Evolutionary conservation across 2,797 vertebrate species (phyloP), one percentile per base, ranked within the genome.

Genomic region (Gadopsis bispinosus): DNA sequence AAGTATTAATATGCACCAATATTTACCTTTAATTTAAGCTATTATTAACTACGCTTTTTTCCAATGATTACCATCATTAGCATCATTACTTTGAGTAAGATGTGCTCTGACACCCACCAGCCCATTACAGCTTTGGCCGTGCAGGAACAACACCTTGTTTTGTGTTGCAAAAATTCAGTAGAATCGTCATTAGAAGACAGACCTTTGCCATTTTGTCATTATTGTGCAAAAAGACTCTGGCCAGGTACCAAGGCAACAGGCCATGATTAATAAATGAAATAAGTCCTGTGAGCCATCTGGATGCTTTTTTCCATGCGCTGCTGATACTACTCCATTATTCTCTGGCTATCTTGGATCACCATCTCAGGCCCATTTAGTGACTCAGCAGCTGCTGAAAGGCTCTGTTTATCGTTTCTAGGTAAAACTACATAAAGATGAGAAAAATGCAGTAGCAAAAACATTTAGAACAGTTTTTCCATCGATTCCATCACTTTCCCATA

Each of bases 271-370:
- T 88, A 76, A 48, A 90, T 88, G 55, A 74, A 93, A 90, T 72
- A 77, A 79, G 75, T 71, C 77, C 37, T 26, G 69, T 72, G 83
- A 81, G 80, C 92, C 93, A 94, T 94, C 93, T 93, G 94, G 86
- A 73, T 86, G n/a, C 72, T 74, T 81, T 87, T 83, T 85, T 84
- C 81, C 81, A 83, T 87, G 56, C 61, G 70, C 83, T 78, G 33
- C 67, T 39, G 51, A 70, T 69, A 69, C 64, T 64, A 4, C 77
- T 89, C 65, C 54, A 81, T 83, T 84, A 80, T 79, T 60, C 69
- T 62, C 41, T 60, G 58, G 70, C 55, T 33, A 85, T 86, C 84
- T 81, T 33, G 66, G 53, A 47, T 87, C 60, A 47, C 78, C 81
- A 73, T 83, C 66, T 63, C 41, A 29, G 55, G 56, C 37, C 35